phyloP scores from a whole-genome alignment of 2,888 invertebrate genomes.

The Marronus borbonicus region DNA sequence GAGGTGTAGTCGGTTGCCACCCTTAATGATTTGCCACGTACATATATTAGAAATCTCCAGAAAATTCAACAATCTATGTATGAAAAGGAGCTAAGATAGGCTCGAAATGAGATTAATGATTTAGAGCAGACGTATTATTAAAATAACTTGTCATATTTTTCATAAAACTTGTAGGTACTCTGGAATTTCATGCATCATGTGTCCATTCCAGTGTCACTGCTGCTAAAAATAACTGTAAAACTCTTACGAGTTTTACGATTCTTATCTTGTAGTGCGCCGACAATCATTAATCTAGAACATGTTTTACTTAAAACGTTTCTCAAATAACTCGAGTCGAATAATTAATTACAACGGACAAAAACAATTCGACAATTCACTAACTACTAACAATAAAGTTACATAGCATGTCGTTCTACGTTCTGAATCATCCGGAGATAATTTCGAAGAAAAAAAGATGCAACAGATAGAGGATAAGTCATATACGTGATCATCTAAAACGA shows the following conservation, averaged over 20 bases:
- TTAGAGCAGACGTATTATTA: no score
- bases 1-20: no score
- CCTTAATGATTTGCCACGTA: no score
- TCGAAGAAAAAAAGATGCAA: neutral
- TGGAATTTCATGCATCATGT: no score
- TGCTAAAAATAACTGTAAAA: neutral
- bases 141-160: no score
- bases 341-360: slow-evolving; percentile 6
- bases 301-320: neutral
- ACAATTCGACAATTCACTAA: neutral
- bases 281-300: neutral
- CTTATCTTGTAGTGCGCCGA: neutral
- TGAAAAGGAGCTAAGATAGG: no score
- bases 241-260: neutral
- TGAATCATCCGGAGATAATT: slow-evolving; percentile 26
- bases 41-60: no score
- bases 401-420: neutral
- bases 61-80: no score
- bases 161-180: no score
- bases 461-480: neutral
- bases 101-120: no score
- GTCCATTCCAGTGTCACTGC: no score
- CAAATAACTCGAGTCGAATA: neutral
- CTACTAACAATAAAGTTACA: neutral
- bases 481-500: slow-evolving; percentile 9